Base-by-base conservation (phyloP, 2,797 vertebrate genomes). In the Prunella strophiata region DNA sequence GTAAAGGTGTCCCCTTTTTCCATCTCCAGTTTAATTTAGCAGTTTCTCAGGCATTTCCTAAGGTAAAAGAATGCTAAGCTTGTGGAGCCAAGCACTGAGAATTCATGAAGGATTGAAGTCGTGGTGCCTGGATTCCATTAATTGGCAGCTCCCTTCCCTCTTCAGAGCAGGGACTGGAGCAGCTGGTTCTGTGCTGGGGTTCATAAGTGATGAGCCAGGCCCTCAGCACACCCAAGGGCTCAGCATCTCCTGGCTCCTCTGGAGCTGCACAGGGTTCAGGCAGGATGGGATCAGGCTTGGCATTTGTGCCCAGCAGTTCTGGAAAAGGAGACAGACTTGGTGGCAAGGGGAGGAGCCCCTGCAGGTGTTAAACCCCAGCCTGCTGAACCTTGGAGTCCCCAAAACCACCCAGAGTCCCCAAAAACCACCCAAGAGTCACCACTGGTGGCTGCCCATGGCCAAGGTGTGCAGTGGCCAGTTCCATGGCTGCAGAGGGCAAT, bases 401-500 rank as follows among this genome's bases (percentile, higher is more conserved):
- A 1, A 43, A 59, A 30, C 18, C 65, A 48, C 26, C 57, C 10
- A 2, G 6, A 6, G 43, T 13, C 30, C 13, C 61, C 11, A 1
- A 50, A 54, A 62, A 20, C 16, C 68, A 48, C 43, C 43, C 9
- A 2, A 2, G 5, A 51, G 13, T 21, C 59, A 10, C 22, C 1
- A 1, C 62, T 50, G 76, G 16, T 25, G 67, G 29, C 3, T 21
- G 26, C 23, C 54, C 45, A 0, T 11, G 25, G 50, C 70, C 65
- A 32, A 25, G 20, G 48, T 1, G 52, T 6, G n/a, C 40, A 7
- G 0, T 20, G 12, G 45, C 59, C 50, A 8, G 70, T 29, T 30
- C 59, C 71, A 7, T 0, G 23, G 45, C 51, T 45, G 1, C 3
- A 1, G 2, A 6, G 47, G 32, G 59, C 1, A 1, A 1, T 5